phyloP scores from a whole-genome alignment of 1,140 invertebrate species.

The Piezodorus guildinii region DNA sequence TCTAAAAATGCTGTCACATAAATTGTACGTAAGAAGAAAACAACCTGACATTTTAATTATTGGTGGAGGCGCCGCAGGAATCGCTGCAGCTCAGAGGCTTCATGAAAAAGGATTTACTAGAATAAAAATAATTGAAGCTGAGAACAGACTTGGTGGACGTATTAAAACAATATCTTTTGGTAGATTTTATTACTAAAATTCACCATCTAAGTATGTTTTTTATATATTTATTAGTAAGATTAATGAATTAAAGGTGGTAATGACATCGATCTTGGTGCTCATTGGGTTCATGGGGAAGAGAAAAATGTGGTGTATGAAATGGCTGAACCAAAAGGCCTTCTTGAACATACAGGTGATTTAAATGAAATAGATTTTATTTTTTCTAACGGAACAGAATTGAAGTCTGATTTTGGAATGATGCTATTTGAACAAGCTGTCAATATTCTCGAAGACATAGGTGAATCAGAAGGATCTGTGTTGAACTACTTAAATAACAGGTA shows the following conservation, averaged over 20 bases:
- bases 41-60: slow-evolving; percentile 36
- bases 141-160: slow-evolving; percentile 56
- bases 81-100: slow-evolving; percentile 43
- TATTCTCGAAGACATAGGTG: slow-evolving; percentile 32
- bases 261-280: slow-evolving; percentile 66
- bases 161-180: slow-evolving; percentile 39
- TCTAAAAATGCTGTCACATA: neutral
- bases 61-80: slow-evolving; percentile 46
- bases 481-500: slow-evolving; percentile 30
- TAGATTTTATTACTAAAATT: slow-evolving; percentile 13
- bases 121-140: slow-evolving; percentile 53
- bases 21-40: neutral
- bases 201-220: neutral
- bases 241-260: slow-evolving; percentile 36
- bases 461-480: slow-evolving; percentile 29
- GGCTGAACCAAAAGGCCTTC: slow-evolving; percentile 40
- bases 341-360: slow-evolving; percentile 24
- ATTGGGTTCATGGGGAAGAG: slow-evolving; percentile 72
- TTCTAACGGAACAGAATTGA: slow-evolving; percentile 32
- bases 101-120: slow-evolving; percentile 41
- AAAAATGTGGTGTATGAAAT: slow-evolving; percentile 54
- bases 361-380: slow-evolving; percentile 31
- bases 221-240: neutral
- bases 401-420: slow-evolving; percentile 30
- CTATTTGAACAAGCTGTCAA: slow-evolving; percentile 31